These are phyloP conservation scores for Phyllotis vaccarum DNA, from an alignment of 2,797 vertebrate species.

Conservation along the genomic window DNA sequence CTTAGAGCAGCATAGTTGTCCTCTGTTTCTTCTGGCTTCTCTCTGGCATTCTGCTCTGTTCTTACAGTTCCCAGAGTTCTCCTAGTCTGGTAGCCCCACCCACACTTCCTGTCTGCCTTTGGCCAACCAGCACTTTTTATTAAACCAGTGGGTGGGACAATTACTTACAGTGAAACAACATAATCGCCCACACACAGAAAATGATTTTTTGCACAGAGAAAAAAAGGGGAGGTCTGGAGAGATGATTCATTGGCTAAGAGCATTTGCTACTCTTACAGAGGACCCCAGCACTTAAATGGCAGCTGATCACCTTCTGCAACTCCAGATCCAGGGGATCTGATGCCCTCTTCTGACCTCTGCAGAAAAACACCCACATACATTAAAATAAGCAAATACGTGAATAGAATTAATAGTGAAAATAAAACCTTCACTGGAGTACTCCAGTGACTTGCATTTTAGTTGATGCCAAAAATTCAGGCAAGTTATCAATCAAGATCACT, in stretches of 20 bases:
- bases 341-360: not conserved
- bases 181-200: no score
- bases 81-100: no score
- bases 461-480: not conserved
- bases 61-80: no score
- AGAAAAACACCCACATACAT: not conserved
- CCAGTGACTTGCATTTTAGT: not conserved
- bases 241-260: not conserved
- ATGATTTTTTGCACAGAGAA: not conserved
- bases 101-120: no score
- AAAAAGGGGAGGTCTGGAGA: not conserved
- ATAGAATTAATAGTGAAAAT: not conserved
- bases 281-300: not conserved
- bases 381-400: not conserved
- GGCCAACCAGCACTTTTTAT: no score
- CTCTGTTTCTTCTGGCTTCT: no score
- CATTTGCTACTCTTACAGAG: not conserved
- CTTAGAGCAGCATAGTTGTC: no score
- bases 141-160: no score
- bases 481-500: not conserved
- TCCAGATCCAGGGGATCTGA: not conserved
- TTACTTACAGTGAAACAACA: no score
- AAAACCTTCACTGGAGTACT: not conserved
- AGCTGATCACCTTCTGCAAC: not conserved
- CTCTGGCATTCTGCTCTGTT: no score